Percentiles rank a stretch among this genome's conserved stretches.
Conservation (phyloP, 2,888 invertebrate genomes). For the Spialia ferax region DNA sequence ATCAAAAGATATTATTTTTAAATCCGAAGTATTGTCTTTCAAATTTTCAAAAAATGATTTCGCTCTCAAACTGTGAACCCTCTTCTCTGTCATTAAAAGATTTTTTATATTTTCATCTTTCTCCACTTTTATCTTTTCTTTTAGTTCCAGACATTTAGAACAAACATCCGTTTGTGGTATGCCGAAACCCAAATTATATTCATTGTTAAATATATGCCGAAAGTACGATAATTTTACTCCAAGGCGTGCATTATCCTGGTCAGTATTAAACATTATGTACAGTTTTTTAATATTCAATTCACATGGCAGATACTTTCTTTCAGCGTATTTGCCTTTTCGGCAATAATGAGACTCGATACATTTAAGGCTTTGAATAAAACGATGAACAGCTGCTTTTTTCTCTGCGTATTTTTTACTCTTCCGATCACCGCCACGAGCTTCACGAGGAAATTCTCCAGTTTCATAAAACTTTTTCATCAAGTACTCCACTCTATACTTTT, state of each 20-base stretch:
- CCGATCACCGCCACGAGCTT: constrained; percentile 5
- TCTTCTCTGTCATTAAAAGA: constrained; percentile 1
- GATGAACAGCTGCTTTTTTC: constrained; percentile 47
- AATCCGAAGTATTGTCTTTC: neutral
- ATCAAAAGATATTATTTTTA: constrained; percentile 7
- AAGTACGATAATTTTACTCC: constrained; percentile 1
- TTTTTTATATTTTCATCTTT: neutral
- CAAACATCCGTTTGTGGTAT: constrained; percentile 1
- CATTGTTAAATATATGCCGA: neutral
- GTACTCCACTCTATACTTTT: constrained; percentile 1
- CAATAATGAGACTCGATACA: constrained; percentile 12
- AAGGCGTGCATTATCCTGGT: constrained; percentile 4
- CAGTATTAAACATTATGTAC: neutral
- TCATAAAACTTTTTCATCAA: constrained; percentile 9
- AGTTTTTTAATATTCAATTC: constrained; percentile 7
- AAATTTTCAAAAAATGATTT: constrained; percentile 7
- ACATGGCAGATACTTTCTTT: constrained; percentile 4
- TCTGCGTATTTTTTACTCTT: constrained; percentile 32
- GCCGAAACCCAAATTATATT: constrained; percentile 6
- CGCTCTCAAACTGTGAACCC: constrained; percentile 1
- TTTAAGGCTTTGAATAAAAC: constrained; percentile 47
- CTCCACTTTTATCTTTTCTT: constrained; percentile 5
- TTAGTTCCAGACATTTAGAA: constrained; percentile 7
- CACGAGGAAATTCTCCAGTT: neutral
- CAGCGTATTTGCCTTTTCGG: neutral